Base-by-base conservation (phyloP, 2,113 vertebrate species). In the Petrocephalus zakoni region DNA sequence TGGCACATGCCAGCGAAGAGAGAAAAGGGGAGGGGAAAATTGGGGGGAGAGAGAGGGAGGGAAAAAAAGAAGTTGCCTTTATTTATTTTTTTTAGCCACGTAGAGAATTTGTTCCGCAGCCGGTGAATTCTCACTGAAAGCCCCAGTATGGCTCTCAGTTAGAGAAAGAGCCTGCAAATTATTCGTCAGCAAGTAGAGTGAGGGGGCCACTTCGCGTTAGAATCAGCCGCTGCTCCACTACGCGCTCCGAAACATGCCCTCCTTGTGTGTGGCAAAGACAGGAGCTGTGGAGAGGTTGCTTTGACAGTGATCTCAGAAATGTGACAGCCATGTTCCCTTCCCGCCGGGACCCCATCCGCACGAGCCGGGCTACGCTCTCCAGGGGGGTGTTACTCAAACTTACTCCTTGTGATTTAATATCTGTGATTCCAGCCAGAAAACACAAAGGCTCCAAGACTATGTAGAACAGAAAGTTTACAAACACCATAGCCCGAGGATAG, bases 61-160 rank as follows among this genome's bases (percentile, higher is more conserved):
- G 42, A 42, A 42, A 42, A 72, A 72, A 72, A 68, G 5, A 3
- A 47, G 47, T 49, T 2, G 2, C 42, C 7, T 85, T 64, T 51
- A 85, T 64, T 46, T 78, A 78, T 78, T 78, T 42, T 42, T 19
- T 25, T 47, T 49, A 2, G 4, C 37, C 78, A 46, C 64, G 47
- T 87, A 75, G 22, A 49, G 58, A 87, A 72, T 87, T 87, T 72
- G 87, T 72, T 72, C 61, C 87, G 46, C 46, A 1, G 42, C 25
- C 46, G 22, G 58, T 25, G 22, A 72, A 1, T 42, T 10, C 53
- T 46, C 29, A 1, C 34, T 34, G 53, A 21, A 55, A 72, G 58
- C 58, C 25, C 25, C 47, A 5, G 87, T 75, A 15, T n/a, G 49
- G 42, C 22, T 25, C 46, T 21, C 13, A 75, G 15, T 75, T 68